phyloP scores from a whole-genome alignment of 2,797 vertebrate genomes.

The Macroramphosus scolopax region DNA sequence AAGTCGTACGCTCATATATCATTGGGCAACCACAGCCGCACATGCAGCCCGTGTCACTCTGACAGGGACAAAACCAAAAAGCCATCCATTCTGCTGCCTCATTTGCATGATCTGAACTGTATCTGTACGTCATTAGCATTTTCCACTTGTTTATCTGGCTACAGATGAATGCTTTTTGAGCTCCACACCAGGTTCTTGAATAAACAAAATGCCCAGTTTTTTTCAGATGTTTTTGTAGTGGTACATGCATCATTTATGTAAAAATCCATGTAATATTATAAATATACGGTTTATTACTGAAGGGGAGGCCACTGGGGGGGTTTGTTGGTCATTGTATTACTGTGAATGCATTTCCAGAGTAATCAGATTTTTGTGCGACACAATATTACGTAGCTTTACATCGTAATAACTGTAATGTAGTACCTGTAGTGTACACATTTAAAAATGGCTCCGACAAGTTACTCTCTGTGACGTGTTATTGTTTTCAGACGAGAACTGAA shows the following conservation, averaged over 20 bases:
- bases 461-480: too few species aligned
- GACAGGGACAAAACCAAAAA: conserved; percentile 59
- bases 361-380: too few species aligned
- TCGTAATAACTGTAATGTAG: too few species aligned
- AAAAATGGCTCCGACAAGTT: too few species aligned
- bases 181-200: conserved; percentile 33
- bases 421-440: too few species aligned
- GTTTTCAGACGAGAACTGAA: conserved; percentile 2
- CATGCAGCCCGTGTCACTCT: conserved; percentile 51
- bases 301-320: conserved; percentile 2
- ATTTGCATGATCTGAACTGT: conserved; percentile 60
- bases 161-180: conserved; percentile 52
- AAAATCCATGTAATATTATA: conserved; percentile 6
- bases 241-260: conserved; percentile 34
- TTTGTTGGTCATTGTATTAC: conserved; percentile 22
- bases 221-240: conserved; percentile 31
- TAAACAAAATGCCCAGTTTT: conserved; percentile 37
- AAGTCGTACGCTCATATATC: conserved; percentile 52
- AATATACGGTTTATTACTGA: conserved; percentile 11
- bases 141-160: conserved; percentile 64
- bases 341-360: conserved; percentile 3
- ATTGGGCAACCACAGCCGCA: conserved; percentile 41
- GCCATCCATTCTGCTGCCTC: conserved; percentile 49
- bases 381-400: too few species aligned
- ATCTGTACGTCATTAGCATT: conserved; percentile 67